Percentiles rank a stretch among this genome's conserved stretches.
Evolutionary conservation across 2,888 invertebrate species (phyloP).

Genomic region (Therioaphis trifolii): DNA sequence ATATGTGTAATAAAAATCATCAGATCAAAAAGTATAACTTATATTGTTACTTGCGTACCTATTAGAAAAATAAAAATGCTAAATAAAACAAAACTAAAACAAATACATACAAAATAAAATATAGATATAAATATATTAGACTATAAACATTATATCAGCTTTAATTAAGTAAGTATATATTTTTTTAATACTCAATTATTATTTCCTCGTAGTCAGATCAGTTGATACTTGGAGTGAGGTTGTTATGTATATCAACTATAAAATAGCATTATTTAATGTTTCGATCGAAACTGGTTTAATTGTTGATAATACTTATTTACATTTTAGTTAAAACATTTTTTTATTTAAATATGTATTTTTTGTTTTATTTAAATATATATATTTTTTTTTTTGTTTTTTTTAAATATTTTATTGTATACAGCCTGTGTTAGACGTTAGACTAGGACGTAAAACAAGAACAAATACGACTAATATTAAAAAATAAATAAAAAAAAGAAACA

Average conservation of each 20-base stretch:
- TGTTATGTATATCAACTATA: constrained; percentile 34
- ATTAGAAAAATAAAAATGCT: constrained; percentile 8
- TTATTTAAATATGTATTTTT: constrained; percentile 43
- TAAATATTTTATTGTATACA: constrained; percentile 34
- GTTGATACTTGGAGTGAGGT: constrained; percentile 73
- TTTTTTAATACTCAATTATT: constrained; percentile 56
- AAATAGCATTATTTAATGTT: constrained; percentile 52
- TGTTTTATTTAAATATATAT: constrained; percentile 22
- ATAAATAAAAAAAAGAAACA: neutral
- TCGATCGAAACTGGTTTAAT: constrained; percentile 51
- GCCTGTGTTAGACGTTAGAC: constrained; percentile 44
- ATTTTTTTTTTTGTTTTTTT: constrained; percentile 1
- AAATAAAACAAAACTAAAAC: constrained; percentile 32
- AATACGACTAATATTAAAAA: neutral
- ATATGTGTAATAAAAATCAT: neutral
- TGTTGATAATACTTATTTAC: neutral
- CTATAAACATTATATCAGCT: constrained; percentile 38
- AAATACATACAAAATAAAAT: constrained; percentile 35
- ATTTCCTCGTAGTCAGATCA: constrained; percentile 69
- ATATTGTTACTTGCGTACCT: constrained; percentile 37
- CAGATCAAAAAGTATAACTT: neutral
- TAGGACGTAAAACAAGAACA: neutral
- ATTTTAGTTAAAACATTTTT: constrained; percentile 52
- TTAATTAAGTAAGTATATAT: constrained; percentile 34
- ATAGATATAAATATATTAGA: constrained; percentile 10